phyloP scores from a whole-genome alignment of 2,888 invertebrate genomes.

The Drosophila pseudotalamancana region DNA sequence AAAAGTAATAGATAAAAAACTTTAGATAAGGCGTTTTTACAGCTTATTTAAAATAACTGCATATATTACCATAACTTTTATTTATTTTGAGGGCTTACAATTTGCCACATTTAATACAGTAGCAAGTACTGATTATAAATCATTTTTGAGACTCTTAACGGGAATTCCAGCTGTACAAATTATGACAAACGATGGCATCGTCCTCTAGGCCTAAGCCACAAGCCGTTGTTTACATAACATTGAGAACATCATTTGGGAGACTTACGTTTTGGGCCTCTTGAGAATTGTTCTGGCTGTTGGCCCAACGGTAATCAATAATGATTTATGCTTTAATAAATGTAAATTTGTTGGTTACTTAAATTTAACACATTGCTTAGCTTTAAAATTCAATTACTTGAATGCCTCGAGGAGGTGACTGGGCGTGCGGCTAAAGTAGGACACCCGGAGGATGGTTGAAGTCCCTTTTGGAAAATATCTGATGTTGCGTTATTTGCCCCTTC shows the following conservation, averaged over 20 bases:
- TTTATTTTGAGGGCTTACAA: too few species aligned
- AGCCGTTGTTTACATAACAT: constrained; percentile 15
- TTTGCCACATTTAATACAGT: not conserved
- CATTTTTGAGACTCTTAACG: not conserved
- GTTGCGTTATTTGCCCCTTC: constrained; percentile 26
- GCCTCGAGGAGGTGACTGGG: not conserved
- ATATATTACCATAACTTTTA: too few species aligned
- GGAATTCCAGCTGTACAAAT: constrained; percentile 4
- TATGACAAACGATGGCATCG: constrained; percentile 39
- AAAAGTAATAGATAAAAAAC: too few species aligned
- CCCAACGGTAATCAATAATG: constrained; percentile 43
- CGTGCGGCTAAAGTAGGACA: not conserved
- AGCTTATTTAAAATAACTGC: too few species aligned
- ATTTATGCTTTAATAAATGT: constrained; percentile 41
- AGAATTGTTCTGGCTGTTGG: not conserved
- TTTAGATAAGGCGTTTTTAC: too few species aligned
- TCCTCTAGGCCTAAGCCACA: not conserved
- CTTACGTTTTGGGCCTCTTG: not conserved
- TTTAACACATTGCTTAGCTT: constrained; percentile 22
- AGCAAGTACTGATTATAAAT: constrained; percentile 4
- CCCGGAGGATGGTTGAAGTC: constrained; percentile 6
- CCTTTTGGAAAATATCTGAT: constrained; percentile 26
- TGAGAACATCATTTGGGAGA: constrained; percentile 14
- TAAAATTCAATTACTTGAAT: constrained; percentile 34
- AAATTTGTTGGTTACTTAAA: constrained; percentile 4